Conservation (phyloP, 2,113 vertebrate species). For the Bubo blakistoni region DNA sequence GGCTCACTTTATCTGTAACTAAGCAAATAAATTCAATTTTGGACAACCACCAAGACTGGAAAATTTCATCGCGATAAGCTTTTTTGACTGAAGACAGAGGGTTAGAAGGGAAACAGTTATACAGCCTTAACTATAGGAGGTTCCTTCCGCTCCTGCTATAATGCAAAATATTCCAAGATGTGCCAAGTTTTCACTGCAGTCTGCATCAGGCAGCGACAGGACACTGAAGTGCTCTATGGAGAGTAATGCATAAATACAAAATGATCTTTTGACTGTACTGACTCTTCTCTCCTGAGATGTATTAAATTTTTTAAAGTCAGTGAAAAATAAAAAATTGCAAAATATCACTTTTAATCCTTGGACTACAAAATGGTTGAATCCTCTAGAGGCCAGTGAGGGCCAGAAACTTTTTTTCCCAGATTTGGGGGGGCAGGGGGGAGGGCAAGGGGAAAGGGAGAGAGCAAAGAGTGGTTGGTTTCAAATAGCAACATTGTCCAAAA, state of each 20-base stretch:
- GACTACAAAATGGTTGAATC: constrained; percentile 4
- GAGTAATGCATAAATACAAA: not conserved
- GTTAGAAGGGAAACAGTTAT: constrained; percentile 18
- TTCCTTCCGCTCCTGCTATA: not conserved
- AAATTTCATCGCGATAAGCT: constrained; percentile 20
- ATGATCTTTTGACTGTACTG: not conserved
- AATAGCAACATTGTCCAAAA: constrained; percentile 85
- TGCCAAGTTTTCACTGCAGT: constrained; percentile 21
- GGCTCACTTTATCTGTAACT: not conserved
- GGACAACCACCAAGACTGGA: constrained; percentile 23
- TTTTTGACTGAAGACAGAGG: constrained; percentile 26
- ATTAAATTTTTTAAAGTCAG: not conserved
- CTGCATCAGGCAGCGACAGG: not conserved
- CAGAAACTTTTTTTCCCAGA: constrained; percentile 45
- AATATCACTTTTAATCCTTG: constrained; percentile 28
- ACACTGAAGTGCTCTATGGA: not conserved
- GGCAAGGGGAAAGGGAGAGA: constrained; percentile 49
- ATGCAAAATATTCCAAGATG: constrained; percentile 16
- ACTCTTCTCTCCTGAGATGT: constrained; percentile 35
- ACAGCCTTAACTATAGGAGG: not conserved
- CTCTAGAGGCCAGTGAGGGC: not conserved
- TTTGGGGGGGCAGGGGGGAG: not conserved
- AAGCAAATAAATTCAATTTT: constrained; percentile 20
- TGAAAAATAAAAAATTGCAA: constrained; percentile 35
- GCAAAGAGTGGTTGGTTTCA: constrained; percentile 72